Conservation (phyloP, 2,113 vertebrate species). For the Mola mola region DNA sequence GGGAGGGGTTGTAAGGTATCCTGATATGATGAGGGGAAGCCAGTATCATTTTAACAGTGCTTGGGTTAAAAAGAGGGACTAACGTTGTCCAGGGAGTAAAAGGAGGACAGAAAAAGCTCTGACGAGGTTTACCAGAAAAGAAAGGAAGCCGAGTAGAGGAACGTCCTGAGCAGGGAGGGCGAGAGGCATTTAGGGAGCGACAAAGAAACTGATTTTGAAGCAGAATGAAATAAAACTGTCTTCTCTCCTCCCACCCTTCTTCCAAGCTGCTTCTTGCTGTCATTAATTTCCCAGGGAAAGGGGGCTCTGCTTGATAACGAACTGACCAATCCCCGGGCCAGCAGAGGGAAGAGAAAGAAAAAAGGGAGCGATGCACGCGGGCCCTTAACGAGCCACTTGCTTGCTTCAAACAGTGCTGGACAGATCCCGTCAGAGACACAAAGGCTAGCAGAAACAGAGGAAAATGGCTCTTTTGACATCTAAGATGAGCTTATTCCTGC, state of each 20-base stretch:
- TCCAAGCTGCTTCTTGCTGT: conserved; percentile 59
- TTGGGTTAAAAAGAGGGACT: not conserved
- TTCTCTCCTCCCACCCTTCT: conserved; percentile 10
- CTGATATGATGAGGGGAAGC: conserved; percentile 13
- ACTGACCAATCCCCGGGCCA: conserved; percentile 67
- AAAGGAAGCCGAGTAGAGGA: not conserved
- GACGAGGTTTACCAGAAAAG: too few species aligned
- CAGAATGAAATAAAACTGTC: conserved; percentile 28
- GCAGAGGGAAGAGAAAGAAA: conserved; percentile 41
- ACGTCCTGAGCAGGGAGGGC: conserved; percentile 7
- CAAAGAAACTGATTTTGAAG: conserved; percentile 49
- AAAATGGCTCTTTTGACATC: conserved; percentile 49
- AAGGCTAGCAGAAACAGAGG: conserved; percentile 23
- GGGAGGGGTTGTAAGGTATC: conserved; percentile 24
- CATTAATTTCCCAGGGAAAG: conserved; percentile 79
- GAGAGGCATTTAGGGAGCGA: conserved; percentile 19
- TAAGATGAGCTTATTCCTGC: conserved; percentile 30
- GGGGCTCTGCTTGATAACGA: conserved; percentile 75
- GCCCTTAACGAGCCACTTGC: conserved; percentile 66
- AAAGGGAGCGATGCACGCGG: conserved; percentile 46
- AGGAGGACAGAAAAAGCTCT: conserved; percentile 1
- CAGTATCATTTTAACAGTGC: not conserved
- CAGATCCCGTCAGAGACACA: conserved; percentile 40
- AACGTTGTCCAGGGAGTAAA: not conserved
- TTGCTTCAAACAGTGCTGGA: conserved; percentile 56